phyloP scores from a whole-genome alignment of 2,797 vertebrate species.

The Periparus ater region DNA sequence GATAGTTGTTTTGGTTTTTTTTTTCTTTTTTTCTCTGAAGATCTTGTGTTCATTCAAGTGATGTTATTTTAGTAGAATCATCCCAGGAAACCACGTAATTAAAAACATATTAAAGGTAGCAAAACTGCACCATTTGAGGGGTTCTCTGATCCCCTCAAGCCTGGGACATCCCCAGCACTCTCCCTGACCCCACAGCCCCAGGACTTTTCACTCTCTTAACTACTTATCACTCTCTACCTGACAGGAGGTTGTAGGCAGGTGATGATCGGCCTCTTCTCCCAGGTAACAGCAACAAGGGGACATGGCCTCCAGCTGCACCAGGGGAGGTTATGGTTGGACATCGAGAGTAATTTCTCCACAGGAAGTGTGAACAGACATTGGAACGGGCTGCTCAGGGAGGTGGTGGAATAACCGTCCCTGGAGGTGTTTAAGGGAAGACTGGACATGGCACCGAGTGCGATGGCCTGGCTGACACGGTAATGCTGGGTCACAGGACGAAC shows the following conservation, averaged over 20 bases:
- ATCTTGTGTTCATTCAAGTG: not conserved
- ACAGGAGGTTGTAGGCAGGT: not conserved
- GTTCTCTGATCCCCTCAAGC: not conserved
- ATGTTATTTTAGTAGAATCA: not conserved
- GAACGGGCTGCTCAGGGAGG: not conserved
- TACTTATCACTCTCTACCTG: not conserved
- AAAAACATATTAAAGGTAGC: not conserved
- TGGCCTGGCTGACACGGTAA: not conserved
- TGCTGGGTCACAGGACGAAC: fast-evolving
- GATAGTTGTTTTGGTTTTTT: too few species aligned
- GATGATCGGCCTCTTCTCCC: not conserved
- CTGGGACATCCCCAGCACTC: fast-evolving
- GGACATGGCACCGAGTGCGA: not conserved
- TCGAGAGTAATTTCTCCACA: not conserved
- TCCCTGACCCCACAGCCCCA: not conserved
- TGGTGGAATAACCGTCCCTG: not conserved
- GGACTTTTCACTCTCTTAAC: not conserved
- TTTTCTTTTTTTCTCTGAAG: not conserved
- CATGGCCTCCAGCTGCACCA: not conserved
- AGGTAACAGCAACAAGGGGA: not conserved
- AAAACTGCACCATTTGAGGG: not conserved
- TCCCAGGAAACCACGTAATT: not conserved
- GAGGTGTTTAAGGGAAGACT: not conserved
- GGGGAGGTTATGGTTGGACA: not conserved
- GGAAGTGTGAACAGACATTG: not conserved